phyloP scores from a whole-genome alignment of 2,797 vertebrate genomes.

The Gastrophryne carolinensis region DNA sequence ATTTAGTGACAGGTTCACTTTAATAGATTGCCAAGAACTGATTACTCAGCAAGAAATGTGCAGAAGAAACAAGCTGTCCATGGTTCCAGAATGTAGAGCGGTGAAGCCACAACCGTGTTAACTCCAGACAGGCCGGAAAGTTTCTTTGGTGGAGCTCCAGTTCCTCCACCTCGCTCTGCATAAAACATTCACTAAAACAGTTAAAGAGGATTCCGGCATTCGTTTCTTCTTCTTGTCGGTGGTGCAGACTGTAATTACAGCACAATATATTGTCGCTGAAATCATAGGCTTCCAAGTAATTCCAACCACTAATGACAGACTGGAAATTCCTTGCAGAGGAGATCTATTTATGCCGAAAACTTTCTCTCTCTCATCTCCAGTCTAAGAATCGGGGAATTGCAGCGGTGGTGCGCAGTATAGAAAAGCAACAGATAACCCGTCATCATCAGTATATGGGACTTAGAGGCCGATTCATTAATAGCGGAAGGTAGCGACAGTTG shows the following conservation, averaged over 20 bases:
- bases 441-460: too few relatives aligned
- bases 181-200: neutral
- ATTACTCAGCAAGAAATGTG: neutral
- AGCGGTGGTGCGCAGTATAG: neutral
- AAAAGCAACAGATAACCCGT: neutral
- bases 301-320: slow-evolving; percentile 29
- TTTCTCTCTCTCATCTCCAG: slow-evolving; percentile 5
- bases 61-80: neutral
- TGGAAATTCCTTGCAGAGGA: slow-evolving; percentile 35
- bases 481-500: too few relatives aligned
- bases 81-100: neutral
- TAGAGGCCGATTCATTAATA: too few relatives aligned
- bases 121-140: too few relatives aligned
- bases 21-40: neutral
- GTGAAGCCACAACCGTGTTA: too few relatives aligned
- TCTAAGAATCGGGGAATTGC: neutral
- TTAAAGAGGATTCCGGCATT: slow-evolving; percentile 1
- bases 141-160: too few relatives aligned
- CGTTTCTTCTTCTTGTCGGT: neutral
- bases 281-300: slow-evolving; percentile 29
- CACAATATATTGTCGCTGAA: slow-evolving; percentile 16
- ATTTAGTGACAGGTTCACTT: too few relatives aligned
- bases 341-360: slow-evolving; percentile 19
- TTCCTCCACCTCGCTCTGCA: neutral
- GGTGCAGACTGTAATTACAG: slow-evolving; percentile 12